Conservation (phyloP, 2,797 vertebrate genomes). For the Selene dorsalis region DNA sequence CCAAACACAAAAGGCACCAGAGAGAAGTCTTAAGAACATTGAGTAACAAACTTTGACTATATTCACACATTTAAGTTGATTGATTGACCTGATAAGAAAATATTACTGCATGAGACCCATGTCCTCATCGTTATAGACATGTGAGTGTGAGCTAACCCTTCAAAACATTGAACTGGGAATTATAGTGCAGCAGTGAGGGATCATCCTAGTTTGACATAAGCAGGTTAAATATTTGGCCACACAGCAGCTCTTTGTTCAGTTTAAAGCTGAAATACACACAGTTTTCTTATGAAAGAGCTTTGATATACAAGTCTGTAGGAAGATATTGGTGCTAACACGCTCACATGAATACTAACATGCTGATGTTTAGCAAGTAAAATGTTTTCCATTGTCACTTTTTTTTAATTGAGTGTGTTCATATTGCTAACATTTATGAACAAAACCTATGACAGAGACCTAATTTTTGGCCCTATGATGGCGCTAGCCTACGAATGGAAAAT, state of each 20-base stretch:
- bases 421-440: background rate
- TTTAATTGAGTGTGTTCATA: background rate
- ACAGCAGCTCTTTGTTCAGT: conserved; percentile 34
- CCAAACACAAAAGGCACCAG: conserved; percentile 22
- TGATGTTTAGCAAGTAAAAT: background rate
- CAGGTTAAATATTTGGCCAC: conserved; percentile 50
- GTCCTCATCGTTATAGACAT: conserved; percentile 13
- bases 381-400: background rate
- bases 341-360: background rate
- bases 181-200: conserved; percentile 13
- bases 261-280: conserved; percentile 3
- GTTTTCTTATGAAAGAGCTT: conserved; percentile 6
- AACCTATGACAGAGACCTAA: no score
- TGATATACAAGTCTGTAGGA: background rate
- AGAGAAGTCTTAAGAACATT: conserved; percentile 14
- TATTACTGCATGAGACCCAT: background rate
- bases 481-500: background rate
- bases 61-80: background rate
- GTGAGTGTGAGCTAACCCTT: conserved; percentile 8
- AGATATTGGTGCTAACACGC: background rate
- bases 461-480: background rate
- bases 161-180: conserved; percentile 15
- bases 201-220: conserved; percentile 52
- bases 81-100: conserved; percentile 2
- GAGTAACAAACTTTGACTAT: background rate